Evolutionary conservation across 2,113 vertebrate genomes (phyloP).

Genomic region (Calonectris borealis): DNA sequence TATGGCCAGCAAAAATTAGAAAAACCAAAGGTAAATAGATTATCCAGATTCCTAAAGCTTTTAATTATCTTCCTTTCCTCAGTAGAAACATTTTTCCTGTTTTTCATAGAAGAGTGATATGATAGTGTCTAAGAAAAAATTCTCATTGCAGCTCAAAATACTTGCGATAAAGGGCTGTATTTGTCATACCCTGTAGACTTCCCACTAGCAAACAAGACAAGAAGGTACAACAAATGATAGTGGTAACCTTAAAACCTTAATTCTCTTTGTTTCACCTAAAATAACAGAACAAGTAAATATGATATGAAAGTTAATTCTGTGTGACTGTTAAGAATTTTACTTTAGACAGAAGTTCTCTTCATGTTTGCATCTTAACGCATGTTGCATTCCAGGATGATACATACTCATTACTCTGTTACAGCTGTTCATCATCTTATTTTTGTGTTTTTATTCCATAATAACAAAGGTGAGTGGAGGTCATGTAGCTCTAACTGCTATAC

Average conservation of each 20-base stretch:
- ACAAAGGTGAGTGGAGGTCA: background rate
- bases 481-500: background rate
- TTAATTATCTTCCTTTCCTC: background rate
- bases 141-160: background rate
- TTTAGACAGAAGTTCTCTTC: background rate
- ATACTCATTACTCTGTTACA: background rate
- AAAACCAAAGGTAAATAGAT: background rate
- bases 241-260: background rate
- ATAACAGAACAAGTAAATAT: background rate
- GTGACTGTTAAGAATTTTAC: background rate
- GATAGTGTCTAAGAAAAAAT: background rate
- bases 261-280: background rate
- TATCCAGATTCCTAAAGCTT: background rate
- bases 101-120: background rate
- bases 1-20: background rate
- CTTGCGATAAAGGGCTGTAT: background rate
- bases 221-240: background rate
- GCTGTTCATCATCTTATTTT: background rate
- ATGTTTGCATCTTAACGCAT: accelerated
- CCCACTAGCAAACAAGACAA: background rate
- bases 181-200: background rate
- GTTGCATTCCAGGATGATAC: background rate
- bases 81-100: background rate
- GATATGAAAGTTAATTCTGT: background rate
- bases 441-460: background rate